A percentile compares a stretch with the other conserved stretches of the same genome.
These are phyloP conservation scores for Patiria pectinifera DNA, from an alignment of 53 echinoderm and acorn worm genomes.

Conservation along the genomic window DNA sequence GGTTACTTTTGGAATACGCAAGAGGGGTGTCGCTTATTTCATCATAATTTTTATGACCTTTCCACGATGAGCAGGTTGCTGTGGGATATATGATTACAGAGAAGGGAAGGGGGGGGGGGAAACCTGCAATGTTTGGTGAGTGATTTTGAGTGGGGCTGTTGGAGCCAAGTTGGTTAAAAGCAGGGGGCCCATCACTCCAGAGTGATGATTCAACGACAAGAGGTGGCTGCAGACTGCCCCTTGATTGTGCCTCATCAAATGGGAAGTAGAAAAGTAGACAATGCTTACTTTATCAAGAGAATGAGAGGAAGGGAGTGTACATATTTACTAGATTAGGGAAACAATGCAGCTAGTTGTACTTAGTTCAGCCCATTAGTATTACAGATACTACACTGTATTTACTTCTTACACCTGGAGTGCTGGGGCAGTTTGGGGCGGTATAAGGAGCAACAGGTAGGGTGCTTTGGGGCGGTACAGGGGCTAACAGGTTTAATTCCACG, in stretches of 20 bases:
- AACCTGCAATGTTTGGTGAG: not conserved
- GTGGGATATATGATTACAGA: slow-evolving; percentile 28
- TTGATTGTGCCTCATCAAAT: not conserved
- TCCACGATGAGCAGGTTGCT: not conserved
- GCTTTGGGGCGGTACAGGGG: too few species aligned
- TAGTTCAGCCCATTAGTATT: too few species aligned
- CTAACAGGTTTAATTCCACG: too few species aligned
- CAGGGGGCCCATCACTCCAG: not conserved
- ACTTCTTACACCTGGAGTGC: too few species aligned
- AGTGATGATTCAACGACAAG: not conserved
- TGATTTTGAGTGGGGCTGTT: not conserved
- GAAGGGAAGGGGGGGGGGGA: slow-evolving; percentile 3
- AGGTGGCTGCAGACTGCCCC: not conserved
- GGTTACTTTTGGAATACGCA: not conserved
- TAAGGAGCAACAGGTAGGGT: too few species aligned
- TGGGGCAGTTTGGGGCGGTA: too few species aligned
- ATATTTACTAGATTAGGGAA: too few species aligned
- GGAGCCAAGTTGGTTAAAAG: not conserved
- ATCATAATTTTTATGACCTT: slow-evolving; percentile 44
- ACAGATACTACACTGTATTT: too few species aligned
- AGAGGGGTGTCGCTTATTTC: slow-evolving; percentile 9
- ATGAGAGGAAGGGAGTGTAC: too few species aligned
- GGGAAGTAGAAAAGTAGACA: too few species aligned
- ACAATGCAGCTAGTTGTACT: too few species aligned
- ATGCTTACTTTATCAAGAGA: too few species aligned